Percentiles rank a stretch among this genome's conserved stretches.
Evolutionary conservation across 2,888 invertebrate species (phyloP).

Genomic region (Parthenolecanium corni): DNA sequence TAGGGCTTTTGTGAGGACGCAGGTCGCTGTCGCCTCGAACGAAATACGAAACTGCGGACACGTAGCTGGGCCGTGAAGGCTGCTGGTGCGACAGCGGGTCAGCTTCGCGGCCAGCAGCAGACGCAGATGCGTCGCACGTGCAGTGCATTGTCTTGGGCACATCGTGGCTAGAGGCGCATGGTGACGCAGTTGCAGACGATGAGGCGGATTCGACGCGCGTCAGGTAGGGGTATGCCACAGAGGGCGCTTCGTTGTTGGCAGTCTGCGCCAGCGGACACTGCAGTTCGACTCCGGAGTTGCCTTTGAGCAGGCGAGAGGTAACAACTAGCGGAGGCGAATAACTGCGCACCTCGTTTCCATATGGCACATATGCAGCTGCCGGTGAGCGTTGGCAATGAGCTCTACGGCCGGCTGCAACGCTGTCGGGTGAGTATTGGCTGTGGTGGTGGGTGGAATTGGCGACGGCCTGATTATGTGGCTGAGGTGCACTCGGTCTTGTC

Average conservation of each 20-base stretch:
- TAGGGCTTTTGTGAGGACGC: not conserved
- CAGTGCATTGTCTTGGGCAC: not conserved
- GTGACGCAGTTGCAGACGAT: conserved; percentile 6
- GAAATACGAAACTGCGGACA: not conserved
- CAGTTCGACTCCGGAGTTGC: not conserved
- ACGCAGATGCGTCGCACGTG: not conserved
- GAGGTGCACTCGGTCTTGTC: no score
- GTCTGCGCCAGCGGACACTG: conserved; percentile 8
- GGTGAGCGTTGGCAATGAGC: no score
- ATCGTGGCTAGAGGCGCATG: not conserved
- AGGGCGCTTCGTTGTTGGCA: not conserved
- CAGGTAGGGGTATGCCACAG: conserved; percentile 1
- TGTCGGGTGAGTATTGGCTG: no score
- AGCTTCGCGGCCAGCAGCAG: not conserved
- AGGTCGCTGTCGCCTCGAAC: not conserved
- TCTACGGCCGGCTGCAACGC: no score
- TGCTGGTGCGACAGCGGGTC: not conserved
- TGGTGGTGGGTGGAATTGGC: no score
- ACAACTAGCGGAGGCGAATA: conserved; percentile 6
- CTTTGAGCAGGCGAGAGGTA: not conserved
- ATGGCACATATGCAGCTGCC: no score
- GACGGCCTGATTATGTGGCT: no score
- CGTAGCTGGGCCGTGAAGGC: not conserved
- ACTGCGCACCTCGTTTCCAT: no score
- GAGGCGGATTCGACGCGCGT: conserved; percentile 18